Conservation (phyloP, 2,797 vertebrate species). For the Alca torda region DNA sequence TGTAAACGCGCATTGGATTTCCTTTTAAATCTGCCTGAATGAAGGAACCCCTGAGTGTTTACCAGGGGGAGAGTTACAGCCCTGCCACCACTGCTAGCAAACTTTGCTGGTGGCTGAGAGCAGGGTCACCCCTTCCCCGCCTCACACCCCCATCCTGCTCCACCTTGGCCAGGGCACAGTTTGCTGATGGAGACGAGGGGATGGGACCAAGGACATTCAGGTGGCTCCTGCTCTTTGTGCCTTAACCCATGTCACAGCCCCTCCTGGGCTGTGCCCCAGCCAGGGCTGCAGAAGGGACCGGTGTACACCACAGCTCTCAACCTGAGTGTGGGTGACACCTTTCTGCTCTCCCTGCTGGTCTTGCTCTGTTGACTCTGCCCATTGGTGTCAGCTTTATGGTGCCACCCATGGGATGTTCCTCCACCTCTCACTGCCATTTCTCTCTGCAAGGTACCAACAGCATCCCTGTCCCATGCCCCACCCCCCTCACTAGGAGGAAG, state of each 20-base stretch:
- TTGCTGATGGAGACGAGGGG: neutral
- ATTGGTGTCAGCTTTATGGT: neutral
- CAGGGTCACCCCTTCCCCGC: neutral
- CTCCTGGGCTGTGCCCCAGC: neutral
- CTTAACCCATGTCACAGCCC: neutral
- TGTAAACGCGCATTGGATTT: conserved; percentile 59
- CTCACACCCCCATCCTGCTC: neutral
- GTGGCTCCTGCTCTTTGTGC: neutral
- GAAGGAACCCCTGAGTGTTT: neutral
- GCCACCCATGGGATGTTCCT: neutral
- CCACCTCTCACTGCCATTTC: neutral
- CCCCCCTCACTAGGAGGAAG: neutral
- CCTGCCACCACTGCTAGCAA: neutral
- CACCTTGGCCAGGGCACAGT: neutral
- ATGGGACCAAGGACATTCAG: rapidly evolving
- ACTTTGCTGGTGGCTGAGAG: neutral
- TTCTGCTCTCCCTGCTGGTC: neutral
- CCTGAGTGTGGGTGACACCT: neutral
- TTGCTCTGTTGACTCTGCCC: neutral
- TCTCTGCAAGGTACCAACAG: neutral
- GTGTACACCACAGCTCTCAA: neutral
- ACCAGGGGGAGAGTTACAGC: neutral
- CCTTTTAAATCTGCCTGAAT: conserved; percentile 7
- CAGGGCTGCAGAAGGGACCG: neutral
- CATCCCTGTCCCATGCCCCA: neutral